phyloP scores from a whole-genome alignment of 1,140 invertebrate genomes.

The Pemphigus obesinymphae region DNA sequence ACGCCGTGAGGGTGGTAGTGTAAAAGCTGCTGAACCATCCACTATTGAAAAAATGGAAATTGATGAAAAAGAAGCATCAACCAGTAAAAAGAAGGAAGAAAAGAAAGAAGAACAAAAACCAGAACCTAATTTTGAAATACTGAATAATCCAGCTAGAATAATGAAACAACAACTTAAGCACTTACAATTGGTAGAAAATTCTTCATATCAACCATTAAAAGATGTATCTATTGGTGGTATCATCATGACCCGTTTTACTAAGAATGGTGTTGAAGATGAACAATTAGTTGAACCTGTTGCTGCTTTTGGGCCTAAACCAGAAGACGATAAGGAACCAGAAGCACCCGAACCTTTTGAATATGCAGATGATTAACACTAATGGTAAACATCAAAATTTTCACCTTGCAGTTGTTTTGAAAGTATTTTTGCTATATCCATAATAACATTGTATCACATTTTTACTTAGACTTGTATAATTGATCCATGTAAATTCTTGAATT shows the following conservation, averaged over 20 bases:
- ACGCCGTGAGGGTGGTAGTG: conserved; percentile 72
- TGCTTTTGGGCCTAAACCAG: conserved; percentile 88
- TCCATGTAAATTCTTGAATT: conserved; percentile 5
- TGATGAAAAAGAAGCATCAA: conserved; percentile 53
- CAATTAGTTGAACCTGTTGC: conserved; percentile 89
- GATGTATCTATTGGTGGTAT: conserved; percentile 92
- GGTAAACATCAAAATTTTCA: neutral
- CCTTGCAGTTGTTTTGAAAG: neutral
- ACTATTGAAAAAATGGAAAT: conserved; percentile 49
- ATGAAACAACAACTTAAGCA: conserved; percentile 88
- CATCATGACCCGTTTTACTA: conserved; percentile 82
- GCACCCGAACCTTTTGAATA: conserved; percentile 97
- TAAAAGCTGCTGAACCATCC: conserved; percentile 51
- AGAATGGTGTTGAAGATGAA: conserved; percentile 73
- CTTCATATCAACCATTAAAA: conserved; percentile 80
- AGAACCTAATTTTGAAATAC: conserved; percentile 84
- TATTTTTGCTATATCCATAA: neutral
- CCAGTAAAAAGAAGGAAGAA: conserved; percentile 54
- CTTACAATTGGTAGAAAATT: conserved; percentile 72
- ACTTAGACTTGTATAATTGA: neutral
- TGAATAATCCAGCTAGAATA: conserved; percentile 89
- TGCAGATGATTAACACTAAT: conserved; percentile 79
- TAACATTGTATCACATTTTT: neutral
- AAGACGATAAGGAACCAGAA: conserved; percentile 93
- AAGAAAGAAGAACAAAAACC: conserved; percentile 65